These are phyloP conservation scores for Chloropsis hardwickii DNA, from an alignment of 2,113 vertebrate genomes.

Conservation along the genomic window DNA sequence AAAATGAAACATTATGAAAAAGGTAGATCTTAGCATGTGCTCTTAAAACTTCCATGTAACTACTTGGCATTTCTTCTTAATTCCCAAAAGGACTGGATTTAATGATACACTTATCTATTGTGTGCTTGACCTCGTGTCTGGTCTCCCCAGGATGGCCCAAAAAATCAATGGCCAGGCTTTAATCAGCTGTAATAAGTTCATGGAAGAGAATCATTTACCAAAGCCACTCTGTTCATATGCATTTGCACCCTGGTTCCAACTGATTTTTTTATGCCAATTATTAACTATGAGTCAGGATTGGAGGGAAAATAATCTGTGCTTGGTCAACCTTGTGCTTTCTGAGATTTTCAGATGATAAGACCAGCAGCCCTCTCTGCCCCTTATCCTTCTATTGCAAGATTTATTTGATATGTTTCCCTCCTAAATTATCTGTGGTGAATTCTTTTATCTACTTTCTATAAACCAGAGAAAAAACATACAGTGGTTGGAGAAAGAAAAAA, in stretches of 20 bases:
- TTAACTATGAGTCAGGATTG: neutral
- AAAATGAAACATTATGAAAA: conserved; percentile 15
- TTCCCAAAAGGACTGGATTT: neutral
- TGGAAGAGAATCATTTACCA: neutral
- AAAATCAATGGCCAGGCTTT: conserved; percentile 31
- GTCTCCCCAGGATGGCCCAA: neutral
- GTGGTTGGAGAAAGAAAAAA: neutral
- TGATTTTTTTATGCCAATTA: conserved; percentile 41
- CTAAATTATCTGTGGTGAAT: neutral
- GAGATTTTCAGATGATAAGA: conserved; percentile 13
- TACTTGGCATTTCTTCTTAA: neutral
- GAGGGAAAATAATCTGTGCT: neutral
- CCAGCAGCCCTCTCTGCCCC: neutral
- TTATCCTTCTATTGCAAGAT: neutral
- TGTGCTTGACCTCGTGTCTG: conserved; percentile 7
- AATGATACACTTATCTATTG: neutral
- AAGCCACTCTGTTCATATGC: neutral
- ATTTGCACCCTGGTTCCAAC: neutral
- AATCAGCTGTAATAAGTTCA: conserved; percentile 12
- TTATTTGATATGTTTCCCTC: conserved; percentile 31
- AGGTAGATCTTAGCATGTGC: neutral
- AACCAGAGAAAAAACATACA: neutral
- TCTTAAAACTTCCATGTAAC: neutral
- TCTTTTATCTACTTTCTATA: neutral
- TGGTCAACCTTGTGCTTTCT: neutral